These are phyloP conservation scores for Atherinosoma microstoma DNA, from an alignment of 2,797 vertebrate genomes.

Conservation along the genomic window DNA sequence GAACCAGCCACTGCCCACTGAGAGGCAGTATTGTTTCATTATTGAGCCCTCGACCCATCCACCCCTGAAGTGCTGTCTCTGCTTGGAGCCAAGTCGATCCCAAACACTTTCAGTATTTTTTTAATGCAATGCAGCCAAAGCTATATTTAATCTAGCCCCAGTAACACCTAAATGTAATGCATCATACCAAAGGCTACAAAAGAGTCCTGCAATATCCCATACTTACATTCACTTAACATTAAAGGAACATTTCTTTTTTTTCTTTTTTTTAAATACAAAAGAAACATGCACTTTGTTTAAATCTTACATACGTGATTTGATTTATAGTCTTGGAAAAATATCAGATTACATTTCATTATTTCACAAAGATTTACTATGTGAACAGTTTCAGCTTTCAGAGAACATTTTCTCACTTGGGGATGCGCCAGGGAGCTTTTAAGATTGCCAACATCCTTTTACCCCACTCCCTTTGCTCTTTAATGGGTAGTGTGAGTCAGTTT, in stretches of 20 bases:
- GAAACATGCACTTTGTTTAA: slow-evolving; percentile 52
- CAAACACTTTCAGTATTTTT: slow-evolving; percentile 39
- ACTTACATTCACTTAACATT: slow-evolving; percentile 31
- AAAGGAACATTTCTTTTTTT: slow-evolving; percentile 50
- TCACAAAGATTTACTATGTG: slow-evolving; percentile 64
- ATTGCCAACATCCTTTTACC: slow-evolving; percentile 51
- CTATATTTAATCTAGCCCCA: slow-evolving; percentile 43
- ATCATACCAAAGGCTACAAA: slow-evolving; percentile 13
- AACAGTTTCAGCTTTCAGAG: slow-evolving; percentile 45
- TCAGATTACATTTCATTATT: slow-evolving; percentile 63
- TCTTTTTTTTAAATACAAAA: slow-evolving; percentile 12
- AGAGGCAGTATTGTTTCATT: slow-evolving; percentile 76
- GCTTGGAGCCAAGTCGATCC: slow-evolving; percentile 38
- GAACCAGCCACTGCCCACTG: slow-evolving; percentile 54
- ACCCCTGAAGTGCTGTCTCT: slow-evolving; percentile 9
- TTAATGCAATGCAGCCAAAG: slow-evolving; percentile 38
- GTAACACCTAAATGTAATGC: slow-evolving; percentile 39
- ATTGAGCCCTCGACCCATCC: slow-evolving; percentile 14
- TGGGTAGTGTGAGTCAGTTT: slow-evolving; percentile 22
- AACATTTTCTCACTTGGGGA: slow-evolving; percentile 59
- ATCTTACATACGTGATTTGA: slow-evolving; percentile 50
- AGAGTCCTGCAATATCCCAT: slow-evolving; percentile 16
- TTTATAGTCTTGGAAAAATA: slow-evolving; percentile 58
- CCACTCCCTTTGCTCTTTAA: slow-evolving; percentile 28
- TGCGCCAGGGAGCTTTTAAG: slow-evolving; percentile 54